phyloP scores from a whole-genome alignment of 2,888 invertebrate species.

The Ennomos fuscantarius region DNA sequence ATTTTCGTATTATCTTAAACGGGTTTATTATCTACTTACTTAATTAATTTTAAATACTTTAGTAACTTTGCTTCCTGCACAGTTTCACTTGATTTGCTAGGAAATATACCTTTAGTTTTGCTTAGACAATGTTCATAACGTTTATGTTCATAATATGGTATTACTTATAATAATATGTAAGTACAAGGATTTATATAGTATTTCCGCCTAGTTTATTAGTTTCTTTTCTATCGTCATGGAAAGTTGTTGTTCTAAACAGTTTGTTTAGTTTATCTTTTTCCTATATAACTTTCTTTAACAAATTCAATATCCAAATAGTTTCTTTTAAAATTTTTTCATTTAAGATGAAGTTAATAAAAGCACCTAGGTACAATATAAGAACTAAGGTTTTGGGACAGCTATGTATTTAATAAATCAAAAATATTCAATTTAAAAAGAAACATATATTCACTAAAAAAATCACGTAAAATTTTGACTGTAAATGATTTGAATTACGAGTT shows the following conservation, averaged over 20 bases:
- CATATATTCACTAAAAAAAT: conserved; percentile 4
- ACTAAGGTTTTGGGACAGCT: conserved; percentile 26
- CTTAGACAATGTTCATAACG: not conserved
- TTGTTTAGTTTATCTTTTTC: conserved; percentile 35
- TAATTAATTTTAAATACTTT: conserved; percentile 46
- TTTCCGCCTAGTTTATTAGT: conserved; percentile 35
- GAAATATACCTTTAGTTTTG: conserved; percentile 35
- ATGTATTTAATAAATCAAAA: conserved; percentile 45
- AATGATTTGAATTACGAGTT: conserved; percentile 12
- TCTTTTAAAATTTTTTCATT: not conserved
- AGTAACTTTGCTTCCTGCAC: not conserved
- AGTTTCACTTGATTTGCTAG: conserved; percentile 5
- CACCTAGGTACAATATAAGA: conserved; percentile 76
- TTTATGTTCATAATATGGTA: not conserved
- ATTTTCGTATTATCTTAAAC: conserved; percentile 41
- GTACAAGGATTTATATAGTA: conserved; percentile 22
- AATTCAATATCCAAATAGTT: not conserved
- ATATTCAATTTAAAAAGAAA: conserved; percentile 7
- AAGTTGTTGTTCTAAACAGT: not conserved
- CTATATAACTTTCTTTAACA: conserved; percentile 17
- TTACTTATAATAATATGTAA: conserved; percentile 1
- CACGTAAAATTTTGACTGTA: conserved; percentile 12
- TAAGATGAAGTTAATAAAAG: conserved; percentile 45
- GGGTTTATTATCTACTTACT: conserved; percentile 43
- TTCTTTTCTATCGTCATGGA: conserved; percentile 6